phyloP scores from a whole-genome alignment of 2,888 invertebrate species.

The Epinotia bilunana region DNA sequence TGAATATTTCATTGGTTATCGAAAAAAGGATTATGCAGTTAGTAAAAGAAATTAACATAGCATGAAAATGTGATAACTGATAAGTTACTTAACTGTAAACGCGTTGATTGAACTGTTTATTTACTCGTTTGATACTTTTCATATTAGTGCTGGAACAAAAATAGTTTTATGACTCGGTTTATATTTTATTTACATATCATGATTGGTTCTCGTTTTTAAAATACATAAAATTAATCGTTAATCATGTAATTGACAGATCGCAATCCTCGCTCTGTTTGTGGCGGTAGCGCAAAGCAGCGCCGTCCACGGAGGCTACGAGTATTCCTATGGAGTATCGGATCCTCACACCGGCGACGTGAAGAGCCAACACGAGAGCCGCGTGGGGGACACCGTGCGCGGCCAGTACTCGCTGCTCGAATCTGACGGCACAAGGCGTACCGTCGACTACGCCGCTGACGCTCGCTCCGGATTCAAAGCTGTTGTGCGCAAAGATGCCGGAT shows the following conservation, averaged over 20 bases:
- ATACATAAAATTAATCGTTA: slow-evolving; percentile 16
- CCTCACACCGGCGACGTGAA: slow-evolving; percentile 81
- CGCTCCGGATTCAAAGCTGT: slow-evolving; percentile 69
- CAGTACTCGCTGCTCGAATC: slow-evolving; percentile 66
- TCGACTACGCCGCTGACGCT: slow-evolving; percentile 67
- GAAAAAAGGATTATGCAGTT: background rate
- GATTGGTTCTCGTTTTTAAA: background rate
- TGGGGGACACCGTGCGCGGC: slow-evolving; percentile 71
- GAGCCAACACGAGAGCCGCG: slow-evolving; percentile 77
- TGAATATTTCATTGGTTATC: background rate
- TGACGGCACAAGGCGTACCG: slow-evolving; percentile 65
- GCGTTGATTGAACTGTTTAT: background rate
- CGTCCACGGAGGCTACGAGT: slow-evolving; percentile 64
- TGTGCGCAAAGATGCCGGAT: slow-evolving; percentile 61
- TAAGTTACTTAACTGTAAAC: background rate
- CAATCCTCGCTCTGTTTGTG: slow-evolving; percentile 61
- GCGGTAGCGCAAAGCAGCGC: slow-evolving; percentile 60
- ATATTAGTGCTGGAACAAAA: too few relatives aligned
- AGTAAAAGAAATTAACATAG: background rate
- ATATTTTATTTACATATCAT: background rate
- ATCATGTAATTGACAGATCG: slow-evolving; percentile 62
- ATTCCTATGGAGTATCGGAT: slow-evolving; percentile 81
- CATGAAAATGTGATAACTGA: background rate
- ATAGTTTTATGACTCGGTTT: too few relatives aligned
- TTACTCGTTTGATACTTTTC: too few relatives aligned